Percentiles rank a stretch among this genome's conserved stretches.
Conservation (phyloP, 1,140 invertebrate genomes). For the Camponotus pennsylvanicus region DNA sequence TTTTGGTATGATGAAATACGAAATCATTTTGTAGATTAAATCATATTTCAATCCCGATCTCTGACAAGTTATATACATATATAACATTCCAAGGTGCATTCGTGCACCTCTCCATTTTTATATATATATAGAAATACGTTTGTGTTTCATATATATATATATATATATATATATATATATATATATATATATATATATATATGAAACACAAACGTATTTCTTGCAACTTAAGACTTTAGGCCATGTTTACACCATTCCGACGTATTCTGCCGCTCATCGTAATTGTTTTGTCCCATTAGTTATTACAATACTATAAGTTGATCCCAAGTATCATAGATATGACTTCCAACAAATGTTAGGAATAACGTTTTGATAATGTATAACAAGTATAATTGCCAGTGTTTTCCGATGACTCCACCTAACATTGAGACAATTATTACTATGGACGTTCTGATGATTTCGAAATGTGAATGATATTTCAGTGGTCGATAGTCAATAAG, state of each 20-base stretch:
- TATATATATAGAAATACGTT: too few relatives aligned
- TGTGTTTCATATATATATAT: too few relatives aligned
- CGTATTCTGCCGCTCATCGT: conserved; percentile 69
- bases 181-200: conserved; percentile 72
- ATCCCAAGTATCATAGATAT: conserved; percentile 7
- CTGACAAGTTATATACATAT: conserved; percentile 80
- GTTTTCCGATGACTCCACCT: background rate
- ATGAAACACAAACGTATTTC: conserved; percentile 74
- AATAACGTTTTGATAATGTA: background rate
- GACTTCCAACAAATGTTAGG: conserved; percentile 10
- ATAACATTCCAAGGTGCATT: conserved; percentile 74
- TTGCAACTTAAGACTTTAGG: conserved; percentile 76
- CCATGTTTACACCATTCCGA: conserved; percentile 74
- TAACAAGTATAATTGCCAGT: background rate
- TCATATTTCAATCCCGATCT: conserved; percentile 74
- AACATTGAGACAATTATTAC: conserved; percentile 51
- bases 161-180: too few relatives aligned
- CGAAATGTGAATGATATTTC: conserved; percentile 65
- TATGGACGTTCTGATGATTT: conserved; percentile 65
- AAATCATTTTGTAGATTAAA: conserved; percentile 94
- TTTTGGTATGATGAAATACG: conserved; percentile 98
- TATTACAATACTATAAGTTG: conserved; percentile 46
- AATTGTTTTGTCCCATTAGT: conserved; percentile 53
- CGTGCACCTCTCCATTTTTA: conserved; percentile 72
- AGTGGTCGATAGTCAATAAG: conserved; percentile 75